A percentile compares a stretch with the other conserved stretches of the same genome.
phyloP scores from a whole-genome alignment of 2,113 vertebrate genomes.

The Plecturocebus donacophilus region DNA sequence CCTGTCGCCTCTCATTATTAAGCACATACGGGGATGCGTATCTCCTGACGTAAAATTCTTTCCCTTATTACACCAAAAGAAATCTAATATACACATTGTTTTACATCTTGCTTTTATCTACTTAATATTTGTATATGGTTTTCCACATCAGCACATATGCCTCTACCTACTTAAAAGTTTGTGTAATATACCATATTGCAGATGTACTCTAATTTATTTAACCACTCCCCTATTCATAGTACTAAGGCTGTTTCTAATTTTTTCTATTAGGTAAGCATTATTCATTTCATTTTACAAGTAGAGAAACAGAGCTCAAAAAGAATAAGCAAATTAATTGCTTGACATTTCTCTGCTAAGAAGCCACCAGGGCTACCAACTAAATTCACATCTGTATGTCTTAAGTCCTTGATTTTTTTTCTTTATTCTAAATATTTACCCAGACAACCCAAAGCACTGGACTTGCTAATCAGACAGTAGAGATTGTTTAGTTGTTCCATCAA shows the following conservation, averaged over 20 bases:
- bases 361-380: background rate
- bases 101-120: background rate
- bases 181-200: background rate
- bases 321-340: background rate
- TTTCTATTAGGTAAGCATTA: background rate
- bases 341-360: background rate
- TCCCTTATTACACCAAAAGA: background rate
- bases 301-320: background rate
- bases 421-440: background rate
- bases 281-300: background rate
- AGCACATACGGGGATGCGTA: fast-evolving
- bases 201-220: background rate
- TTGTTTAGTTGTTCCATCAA: background rate
- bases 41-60: background rate
- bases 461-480: background rate
- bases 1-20: no score
- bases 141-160: background rate
- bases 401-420: background rate
- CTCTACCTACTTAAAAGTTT: constrained; percentile 1
- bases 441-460: background rate
- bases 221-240: background rate
- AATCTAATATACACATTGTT: background rate
- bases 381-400: background rate
- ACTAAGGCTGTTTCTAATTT: background rate
- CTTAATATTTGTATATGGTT: background rate